Evolutionary conservation across 1,140 invertebrate species (phyloP), one percentile per base, ranked within the genome.

Genomic region (Ylistrum balloti): DNA sequence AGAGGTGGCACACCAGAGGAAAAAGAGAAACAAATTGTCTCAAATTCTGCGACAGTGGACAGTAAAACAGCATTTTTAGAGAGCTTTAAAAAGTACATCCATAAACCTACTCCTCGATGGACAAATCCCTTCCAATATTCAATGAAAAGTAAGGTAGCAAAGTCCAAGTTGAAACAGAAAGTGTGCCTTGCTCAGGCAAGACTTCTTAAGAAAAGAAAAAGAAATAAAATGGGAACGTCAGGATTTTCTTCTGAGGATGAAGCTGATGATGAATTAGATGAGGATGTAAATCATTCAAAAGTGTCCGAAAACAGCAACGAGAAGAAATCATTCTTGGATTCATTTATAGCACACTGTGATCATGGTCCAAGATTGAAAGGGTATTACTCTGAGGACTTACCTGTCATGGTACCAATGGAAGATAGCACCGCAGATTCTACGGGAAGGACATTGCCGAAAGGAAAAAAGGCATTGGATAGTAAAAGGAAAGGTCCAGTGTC

Each of bases 301-400:
- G 33, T 86, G 85, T 86, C 32, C 33, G 45, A 89, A 89, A 34
- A 74, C 22, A 74, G n/a, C 17, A 28, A 74, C n/a, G 28, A 89
- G 22, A 86, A 89, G 32, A 89, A 74, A 45, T 85, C 88, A 32
- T 89, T 85, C 20, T 32, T 89, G 17, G 38, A 86, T 86, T 41
- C 74, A 22, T 89, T 89, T 17, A 89, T 89, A 86, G 85, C 74
- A 33, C 86, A 89, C 35, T 86, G 85, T 22, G 88, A 89, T 41
- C 35, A 89, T 32, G 35, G 56, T 9, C 35, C 33, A 86, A 28
- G 41, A 5, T 20, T 85, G 34, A 45, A 89, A 35, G 48, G 28
- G 13, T 35, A 2, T 33, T 33, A 33, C 11, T 13, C 32, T n/a
- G 74, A 74, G 35, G 35, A 33, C n/a, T 28, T 10, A n/a, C 9